phyloP scores from a whole-genome alignment of 2,888 invertebrate genomes.

The Gymnoscelis rufifasciata region DNA sequence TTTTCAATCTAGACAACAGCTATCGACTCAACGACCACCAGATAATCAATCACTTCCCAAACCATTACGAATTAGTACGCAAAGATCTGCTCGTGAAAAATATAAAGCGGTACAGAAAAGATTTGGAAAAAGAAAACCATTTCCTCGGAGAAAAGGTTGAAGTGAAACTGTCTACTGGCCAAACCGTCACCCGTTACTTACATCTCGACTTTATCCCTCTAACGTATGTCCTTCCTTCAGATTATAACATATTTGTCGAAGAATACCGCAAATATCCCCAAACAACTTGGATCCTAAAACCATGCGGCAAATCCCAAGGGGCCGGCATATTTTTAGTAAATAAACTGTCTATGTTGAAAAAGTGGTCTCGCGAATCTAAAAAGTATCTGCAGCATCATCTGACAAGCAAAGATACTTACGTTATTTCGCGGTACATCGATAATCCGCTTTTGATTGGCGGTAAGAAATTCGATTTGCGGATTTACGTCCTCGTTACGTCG shows the following conservation, averaged over 20 bases:
- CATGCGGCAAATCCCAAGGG: constrained; percentile 94
- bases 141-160: constrained; percentile 86
- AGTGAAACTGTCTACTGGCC: constrained; percentile 73
- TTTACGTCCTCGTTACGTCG: constrained; percentile 94
- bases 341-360: constrained; percentile 93
- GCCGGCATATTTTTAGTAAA: constrained; percentile 96
- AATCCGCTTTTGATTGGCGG: constrained; percentile 96
- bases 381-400: constrained; percentile 89
- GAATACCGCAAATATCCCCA: constrained; percentile 95
- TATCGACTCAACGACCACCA: constrained; percentile 86
- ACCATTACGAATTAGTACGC: constrained; percentile 94
- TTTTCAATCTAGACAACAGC: constrained; percentile 81
- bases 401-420: constrained; percentile 89
- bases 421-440: constrained; percentile 96
- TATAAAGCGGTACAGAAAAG: constrained; percentile 94
- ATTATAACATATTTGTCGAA: constrained; percentile 97
- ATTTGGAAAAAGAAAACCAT: constrained; percentile 92
- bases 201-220: constrained; percentile 94
- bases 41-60: constrained; percentile 96
- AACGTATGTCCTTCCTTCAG: constrained; percentile 95
- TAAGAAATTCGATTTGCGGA: constrained; percentile 94
- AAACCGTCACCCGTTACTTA: constrained; percentile 83
- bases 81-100: constrained; percentile 98
- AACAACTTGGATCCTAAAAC: constrained; percentile 98
- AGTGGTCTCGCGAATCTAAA: constrained; percentile 92